Conservation (phyloP, 2,797 vertebrate genomes). For the Luscinia megarhynchos region DNA sequence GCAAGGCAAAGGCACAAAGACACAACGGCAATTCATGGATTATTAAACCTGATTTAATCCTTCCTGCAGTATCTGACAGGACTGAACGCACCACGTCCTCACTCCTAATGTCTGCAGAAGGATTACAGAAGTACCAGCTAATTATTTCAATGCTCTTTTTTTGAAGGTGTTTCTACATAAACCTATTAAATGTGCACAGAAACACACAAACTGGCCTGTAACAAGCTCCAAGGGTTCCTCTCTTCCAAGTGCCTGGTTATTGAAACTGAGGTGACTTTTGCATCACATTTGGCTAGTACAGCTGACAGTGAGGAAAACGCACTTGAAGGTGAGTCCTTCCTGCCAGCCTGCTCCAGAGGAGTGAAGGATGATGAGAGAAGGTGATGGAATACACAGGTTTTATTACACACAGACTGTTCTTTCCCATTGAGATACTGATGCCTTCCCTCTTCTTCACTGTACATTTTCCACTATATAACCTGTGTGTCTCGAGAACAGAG, state of each 20-base stretch:
- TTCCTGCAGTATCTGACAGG: neutral
- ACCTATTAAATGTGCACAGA: neutral
- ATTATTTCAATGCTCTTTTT: neutral
- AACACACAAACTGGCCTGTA: accelerated
- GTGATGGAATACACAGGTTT: accelerated
- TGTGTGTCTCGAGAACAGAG: neutral
- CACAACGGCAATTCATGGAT: neutral
- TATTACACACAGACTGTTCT: accelerated
- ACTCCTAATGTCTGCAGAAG: neutral
- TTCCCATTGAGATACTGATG: neutral
- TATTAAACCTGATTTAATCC: neutral
- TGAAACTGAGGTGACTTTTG: neutral
- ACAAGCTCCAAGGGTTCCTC: neutral
- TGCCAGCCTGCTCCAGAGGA: neutral
- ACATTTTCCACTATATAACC: neutral
- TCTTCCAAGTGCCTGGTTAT: neutral
- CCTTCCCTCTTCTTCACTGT: neutral
- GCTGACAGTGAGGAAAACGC: neutral
- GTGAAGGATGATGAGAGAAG: accelerated
- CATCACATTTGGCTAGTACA: neutral
- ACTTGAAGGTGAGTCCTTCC: accelerated
- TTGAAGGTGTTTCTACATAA: neutral
- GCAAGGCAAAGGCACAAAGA: neutral
- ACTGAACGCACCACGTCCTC: neutral
- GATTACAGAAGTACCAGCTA: neutral